phyloP scores from a whole-genome alignment of 2,797 vertebrate genomes.

The Oreochromis mossambicus region DNA sequence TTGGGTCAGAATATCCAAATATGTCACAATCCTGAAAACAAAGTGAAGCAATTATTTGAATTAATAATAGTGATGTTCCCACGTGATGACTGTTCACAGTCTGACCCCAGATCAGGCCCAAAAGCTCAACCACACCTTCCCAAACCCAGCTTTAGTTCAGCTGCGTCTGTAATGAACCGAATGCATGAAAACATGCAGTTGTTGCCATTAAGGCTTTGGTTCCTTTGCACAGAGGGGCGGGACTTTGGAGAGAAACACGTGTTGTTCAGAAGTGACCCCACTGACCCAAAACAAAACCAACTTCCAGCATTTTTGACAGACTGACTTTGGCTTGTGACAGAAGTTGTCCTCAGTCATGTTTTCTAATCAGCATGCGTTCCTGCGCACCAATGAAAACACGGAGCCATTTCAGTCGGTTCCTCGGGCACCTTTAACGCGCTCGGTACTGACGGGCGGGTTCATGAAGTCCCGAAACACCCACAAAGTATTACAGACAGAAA shows the following conservation, averaged over 20 bases:
- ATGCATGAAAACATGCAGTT: not conserved
- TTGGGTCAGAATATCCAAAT: not conserved
- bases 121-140: accelerated
- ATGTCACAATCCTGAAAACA: not conserved
- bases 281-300: not conserved
- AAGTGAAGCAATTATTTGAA: not conserved
- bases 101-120: not conserved
- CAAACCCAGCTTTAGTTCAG: accelerated
- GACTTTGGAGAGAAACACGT: not conserved
- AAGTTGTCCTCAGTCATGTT: not conserved
- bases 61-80: accelerated
- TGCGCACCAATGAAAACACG: not conserved
- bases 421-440: not conserved
- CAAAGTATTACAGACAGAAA: too few relatives aligned
- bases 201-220: not conserved
- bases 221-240: not conserved
- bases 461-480: not conserved
- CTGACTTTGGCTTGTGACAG: not conserved
- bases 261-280: not conserved
- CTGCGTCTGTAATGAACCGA: accelerated
- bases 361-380: not conserved
- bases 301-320: not conserved
- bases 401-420: not conserved
- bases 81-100: accelerated
- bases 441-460: not conserved